A percentile compares a stretch with the other conserved stretches of the same genome.
Evolutionary conservation across 2,797 vertebrate genomes (phyloP).

Genomic region (Anguilla pacifica): DNA sequence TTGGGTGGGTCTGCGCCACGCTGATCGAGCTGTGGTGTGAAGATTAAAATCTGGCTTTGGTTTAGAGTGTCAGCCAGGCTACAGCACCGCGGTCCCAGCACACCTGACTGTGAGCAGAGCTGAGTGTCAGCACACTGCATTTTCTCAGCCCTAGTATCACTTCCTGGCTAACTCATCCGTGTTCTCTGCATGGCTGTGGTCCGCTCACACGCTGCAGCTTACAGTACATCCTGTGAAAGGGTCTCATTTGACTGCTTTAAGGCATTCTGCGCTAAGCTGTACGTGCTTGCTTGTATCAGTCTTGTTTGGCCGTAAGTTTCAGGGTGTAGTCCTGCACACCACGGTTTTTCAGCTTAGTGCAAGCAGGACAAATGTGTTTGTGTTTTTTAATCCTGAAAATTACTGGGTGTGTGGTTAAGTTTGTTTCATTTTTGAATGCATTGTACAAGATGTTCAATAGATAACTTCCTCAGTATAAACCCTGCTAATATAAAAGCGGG

Average conservation of each 20-base stretch:
- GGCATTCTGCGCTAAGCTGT: not conserved
- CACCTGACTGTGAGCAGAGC: constrained; percentile 26
- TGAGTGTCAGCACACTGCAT: not conserved
- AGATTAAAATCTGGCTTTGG: constrained; percentile 26
- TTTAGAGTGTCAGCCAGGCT: not conserved
- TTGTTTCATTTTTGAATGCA: not conserved
- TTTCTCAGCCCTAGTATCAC: constrained; percentile 13
- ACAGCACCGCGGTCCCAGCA: constrained; percentile 1
- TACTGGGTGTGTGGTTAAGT: constrained; percentile 9
- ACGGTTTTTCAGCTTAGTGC: not conserved
- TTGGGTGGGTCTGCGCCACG: not conserved
- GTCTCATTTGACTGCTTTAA: not conserved
- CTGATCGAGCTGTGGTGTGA: constrained; percentile 11
- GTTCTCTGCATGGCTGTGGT: not conserved
- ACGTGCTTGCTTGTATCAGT: not conserved
- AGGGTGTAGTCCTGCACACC: not conserved
- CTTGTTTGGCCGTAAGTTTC: not conserved
- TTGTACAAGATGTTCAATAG: not conserved
- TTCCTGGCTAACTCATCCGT: constrained; percentile 23
- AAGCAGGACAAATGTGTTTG: constrained; percentile 8
- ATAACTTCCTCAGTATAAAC: not conserved
- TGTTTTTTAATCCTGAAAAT: constrained; percentile 17
- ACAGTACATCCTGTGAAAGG: not conserved
- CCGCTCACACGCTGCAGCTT: not conserved
- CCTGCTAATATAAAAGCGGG: not conserved